These are phyloP conservation scores for Dione juno DNA, from an alignment of 2,888 invertebrate genomes.

Conservation along the genomic window DNA sequence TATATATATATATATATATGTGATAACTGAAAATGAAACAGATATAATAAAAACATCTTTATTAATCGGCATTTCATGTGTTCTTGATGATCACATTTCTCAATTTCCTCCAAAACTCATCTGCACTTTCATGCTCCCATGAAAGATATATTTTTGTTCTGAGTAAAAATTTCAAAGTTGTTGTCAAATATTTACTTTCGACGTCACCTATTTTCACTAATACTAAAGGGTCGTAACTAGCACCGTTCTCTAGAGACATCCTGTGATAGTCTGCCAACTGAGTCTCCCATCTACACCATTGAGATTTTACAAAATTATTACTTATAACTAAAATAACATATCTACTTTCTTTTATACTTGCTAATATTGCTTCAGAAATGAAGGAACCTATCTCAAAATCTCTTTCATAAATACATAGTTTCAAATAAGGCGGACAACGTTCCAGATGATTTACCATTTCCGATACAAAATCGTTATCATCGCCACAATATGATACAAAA, in stretches of 20 bases:
- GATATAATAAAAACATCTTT: constrained; percentile 10
- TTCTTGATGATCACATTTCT: constrained; percentile 59
- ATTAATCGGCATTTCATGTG: constrained; percentile 29
- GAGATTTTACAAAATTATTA: constrained; percentile 86
- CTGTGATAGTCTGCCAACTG: constrained; percentile 87
- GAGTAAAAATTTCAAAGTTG: constrained; percentile 84
- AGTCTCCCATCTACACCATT: constrained; percentile 89
- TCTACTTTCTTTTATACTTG: constrained; percentile 85
- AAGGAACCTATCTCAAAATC: constrained; percentile 86
- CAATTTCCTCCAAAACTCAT: constrained; percentile 74
- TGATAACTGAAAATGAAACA: constrained; percentile 2
- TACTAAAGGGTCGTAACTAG: constrained; percentile 83
- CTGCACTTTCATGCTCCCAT: constrained; percentile 80
- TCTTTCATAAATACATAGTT: constrained; percentile 87
- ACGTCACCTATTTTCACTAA: constrained; percentile 85
- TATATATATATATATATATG: too few relatives aligned
- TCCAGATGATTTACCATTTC: constrained; percentile 85
- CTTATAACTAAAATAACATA: constrained; percentile 87
- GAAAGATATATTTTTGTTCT: constrained; percentile 86
- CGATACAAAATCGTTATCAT: constrained; percentile 85
- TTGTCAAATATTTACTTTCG: constrained; percentile 80
- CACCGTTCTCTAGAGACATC: constrained; percentile 83
- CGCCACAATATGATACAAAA: constrained; percentile 85
- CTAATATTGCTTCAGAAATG: constrained; percentile 86
- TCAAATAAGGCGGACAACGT: constrained; percentile 82